Conservation (phyloP, 1,140 invertebrate species). For the Diploscapter pachys region DNA sequence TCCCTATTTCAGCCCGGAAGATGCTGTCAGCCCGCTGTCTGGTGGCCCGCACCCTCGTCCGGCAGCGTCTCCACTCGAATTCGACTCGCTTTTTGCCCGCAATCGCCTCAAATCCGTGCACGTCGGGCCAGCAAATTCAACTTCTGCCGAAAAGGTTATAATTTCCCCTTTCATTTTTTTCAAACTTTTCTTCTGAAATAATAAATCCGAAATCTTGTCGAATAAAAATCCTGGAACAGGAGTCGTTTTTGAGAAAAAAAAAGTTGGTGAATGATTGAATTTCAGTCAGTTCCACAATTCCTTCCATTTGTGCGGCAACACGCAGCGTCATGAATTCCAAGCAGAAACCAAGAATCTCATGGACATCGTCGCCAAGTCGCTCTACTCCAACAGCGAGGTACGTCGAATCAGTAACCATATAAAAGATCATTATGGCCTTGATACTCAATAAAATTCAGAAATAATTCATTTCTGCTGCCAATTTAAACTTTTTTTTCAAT, state of each 20-base stretch:
- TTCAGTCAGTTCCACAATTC: not conserved
- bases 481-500: slow-evolving; percentile 5
- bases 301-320: not conserved
- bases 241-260: not conserved
- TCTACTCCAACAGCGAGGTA: slow-evolving; percentile 96
- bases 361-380: slow-evolving; percentile 91
- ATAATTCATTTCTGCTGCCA: not conserved
- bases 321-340: slow-evolving; percentile 74
- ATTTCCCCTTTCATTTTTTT: too few relatives aligned
- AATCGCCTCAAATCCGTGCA: too few relatives aligned
- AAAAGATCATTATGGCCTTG: not conserved
- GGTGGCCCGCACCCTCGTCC: too few relatives aligned
- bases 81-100: too few relatives aligned
- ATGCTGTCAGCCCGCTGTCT: too few relatives aligned
- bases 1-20: too few relatives aligned
- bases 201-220: too few relatives aligned
- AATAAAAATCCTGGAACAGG: not conserved
- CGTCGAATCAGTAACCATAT: slow-evolving; percentile 5
- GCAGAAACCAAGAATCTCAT: slow-evolving; percentile 90
- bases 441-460: not conserved
- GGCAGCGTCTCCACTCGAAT: too few relatives aligned
- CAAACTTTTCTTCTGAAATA: too few relatives aligned
- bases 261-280: not conserved
- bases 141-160: too few relatives aligned
- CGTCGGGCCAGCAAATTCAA: too few relatives aligned